Conservation (phyloP, 2,797 vertebrate genomes). For the Morus bassanus region DNA sequence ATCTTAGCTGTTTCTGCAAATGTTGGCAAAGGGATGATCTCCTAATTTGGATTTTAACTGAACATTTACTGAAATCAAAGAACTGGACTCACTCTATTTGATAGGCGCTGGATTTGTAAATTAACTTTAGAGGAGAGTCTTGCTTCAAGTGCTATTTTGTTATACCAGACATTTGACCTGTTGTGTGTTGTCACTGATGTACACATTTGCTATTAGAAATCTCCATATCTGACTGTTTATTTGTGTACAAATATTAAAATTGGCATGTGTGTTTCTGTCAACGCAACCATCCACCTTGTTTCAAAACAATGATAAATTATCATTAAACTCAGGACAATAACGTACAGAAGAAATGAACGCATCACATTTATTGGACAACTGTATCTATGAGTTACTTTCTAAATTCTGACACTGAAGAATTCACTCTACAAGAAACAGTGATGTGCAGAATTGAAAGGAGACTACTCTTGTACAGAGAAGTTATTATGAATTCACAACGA, state of each 20-base stretch:
- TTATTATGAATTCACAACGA: not conserved
- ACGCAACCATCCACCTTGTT: not conserved
- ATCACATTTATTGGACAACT: not conserved
- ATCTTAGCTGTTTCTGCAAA: not conserved
- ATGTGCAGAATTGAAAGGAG: conserved; percentile 10
- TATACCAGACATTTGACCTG: not conserved
- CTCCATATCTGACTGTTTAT: not conserved
- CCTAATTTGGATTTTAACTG: not conserved
- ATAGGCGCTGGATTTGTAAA: not conserved
- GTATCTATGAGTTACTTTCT: conserved; percentile 6
- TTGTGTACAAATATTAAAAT: not conserved
- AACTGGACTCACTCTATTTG: not conserved
- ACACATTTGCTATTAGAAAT: not conserved
- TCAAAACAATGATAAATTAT: not conserved
- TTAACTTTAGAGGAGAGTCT: not conserved
- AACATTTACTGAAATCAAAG: not conserved
- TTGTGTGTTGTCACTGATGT: not conserved
- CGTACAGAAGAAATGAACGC: not conserved
- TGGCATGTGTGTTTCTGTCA: not conserved
- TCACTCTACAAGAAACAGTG: not conserved
- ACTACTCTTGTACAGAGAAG: not conserved
- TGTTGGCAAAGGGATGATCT: not conserved
- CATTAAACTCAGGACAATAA: not conserved
- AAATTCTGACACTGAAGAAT: conserved; percentile 26
- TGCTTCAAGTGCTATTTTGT: not conserved